A percentile compares a stretch with the other conserved stretches of the same genome.
phyloP scores from a whole-genome alignment of 2,888 invertebrate genomes.

The Pyrocoelia pectoralis region DNA sequence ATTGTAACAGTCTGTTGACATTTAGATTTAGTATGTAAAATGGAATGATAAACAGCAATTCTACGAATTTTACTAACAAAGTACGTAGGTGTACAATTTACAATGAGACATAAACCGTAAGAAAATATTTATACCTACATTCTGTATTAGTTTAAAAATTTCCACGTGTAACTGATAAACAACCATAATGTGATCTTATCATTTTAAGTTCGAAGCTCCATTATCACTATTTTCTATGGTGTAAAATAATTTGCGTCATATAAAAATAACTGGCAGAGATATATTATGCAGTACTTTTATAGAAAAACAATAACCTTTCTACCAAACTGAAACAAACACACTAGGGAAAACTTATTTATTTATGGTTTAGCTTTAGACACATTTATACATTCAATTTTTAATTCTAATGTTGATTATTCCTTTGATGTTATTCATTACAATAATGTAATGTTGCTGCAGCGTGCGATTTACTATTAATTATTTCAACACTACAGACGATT shows the following conservation, averaged over 20 bases:
- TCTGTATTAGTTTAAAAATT: neutral
- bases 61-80: neutral
- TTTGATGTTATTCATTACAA: no score
- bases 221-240: constrained; percentile 20
- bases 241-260: constrained; percentile 32
- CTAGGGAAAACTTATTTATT: no score
- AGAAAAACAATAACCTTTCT: constrained; percentile 29
- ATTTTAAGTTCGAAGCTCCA: constrained; percentile 28
- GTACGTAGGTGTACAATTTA: neutral
- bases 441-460: no score
- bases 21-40: constrained; percentile 1
- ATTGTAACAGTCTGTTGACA: constrained; percentile 13
- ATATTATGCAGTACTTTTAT: constrained; percentile 23
- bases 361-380: no score
- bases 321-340: neutral
- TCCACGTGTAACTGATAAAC: constrained; percentile 24
- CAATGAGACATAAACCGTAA: neutral
- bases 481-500: no score
- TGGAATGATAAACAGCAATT: constrained; percentile 1
- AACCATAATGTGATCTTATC: constrained; percentile 19
- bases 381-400: no score
- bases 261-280: constrained; percentile 20
- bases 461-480: no score
- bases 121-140: neutral
- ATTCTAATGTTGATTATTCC: no score